A percentile compares a stretch with the other conserved stretches of the same genome.
Evolutionary conservation across 2,113 vertebrate species (phyloP).

Genomic region (Oxyruncus cristatus): DNA sequence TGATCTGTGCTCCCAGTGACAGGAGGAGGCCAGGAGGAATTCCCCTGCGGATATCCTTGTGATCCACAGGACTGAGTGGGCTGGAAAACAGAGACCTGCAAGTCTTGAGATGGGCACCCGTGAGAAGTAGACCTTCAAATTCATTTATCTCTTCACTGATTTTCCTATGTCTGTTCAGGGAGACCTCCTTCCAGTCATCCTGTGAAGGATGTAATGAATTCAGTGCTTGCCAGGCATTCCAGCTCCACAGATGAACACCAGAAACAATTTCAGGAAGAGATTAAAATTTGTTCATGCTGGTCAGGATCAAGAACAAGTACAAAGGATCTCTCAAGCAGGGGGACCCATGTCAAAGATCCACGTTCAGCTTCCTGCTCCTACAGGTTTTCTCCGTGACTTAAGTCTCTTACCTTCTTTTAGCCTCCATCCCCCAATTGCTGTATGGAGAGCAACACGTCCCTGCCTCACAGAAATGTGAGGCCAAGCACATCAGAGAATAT

Average conservation of each 20-base stretch:
- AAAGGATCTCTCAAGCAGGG: not conserved
- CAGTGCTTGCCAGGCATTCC: not conserved
- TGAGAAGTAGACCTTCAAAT: not conserved
- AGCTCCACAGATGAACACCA: slow-evolving; percentile 1
- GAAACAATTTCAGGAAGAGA: slow-evolving; percentile 33
- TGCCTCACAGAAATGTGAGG: not conserved
- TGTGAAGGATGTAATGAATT: not conserved
- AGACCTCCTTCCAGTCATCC: not conserved
- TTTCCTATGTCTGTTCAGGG: not conserved
- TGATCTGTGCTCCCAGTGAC: not conserved
- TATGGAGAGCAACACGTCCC: not conserved
- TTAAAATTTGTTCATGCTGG: not conserved
- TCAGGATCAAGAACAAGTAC: not conserved
- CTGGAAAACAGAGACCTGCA: not conserved
- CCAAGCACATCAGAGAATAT: not conserved
- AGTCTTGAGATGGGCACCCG: not conserved
- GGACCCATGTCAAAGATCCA: not conserved
- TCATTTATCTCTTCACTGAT: not conserved
- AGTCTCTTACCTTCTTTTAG: not conserved
- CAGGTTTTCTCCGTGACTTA: not conserved
- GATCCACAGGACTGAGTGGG: not conserved
- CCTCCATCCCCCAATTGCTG: not conserved
- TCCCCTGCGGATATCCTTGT: not conserved
- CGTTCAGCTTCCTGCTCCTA: not conserved
- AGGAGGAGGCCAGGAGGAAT: not conserved